Evolutionary conservation across 2,888 invertebrate species (phyloP).

Genomic region (Apodemia hepburni): DNA sequence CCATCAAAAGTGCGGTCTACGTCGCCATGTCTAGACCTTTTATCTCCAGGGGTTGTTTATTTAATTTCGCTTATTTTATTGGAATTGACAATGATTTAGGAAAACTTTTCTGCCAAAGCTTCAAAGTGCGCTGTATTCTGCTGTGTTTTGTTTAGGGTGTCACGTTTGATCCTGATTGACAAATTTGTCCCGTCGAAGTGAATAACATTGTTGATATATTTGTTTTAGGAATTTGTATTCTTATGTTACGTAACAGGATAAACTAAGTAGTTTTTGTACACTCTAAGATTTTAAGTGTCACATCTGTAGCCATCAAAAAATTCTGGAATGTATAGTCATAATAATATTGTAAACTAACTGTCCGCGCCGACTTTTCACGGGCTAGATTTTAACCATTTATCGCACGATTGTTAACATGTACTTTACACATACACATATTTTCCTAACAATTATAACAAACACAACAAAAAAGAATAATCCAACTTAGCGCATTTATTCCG

Average conservation of each 20-base stretch:
- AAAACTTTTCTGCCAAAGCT: conserved; percentile 51
- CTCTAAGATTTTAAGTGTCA: background rate
- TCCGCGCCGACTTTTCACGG: no score
- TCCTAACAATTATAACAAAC: no score
- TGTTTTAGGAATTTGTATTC: conserved; percentile 31
- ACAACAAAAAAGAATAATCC: no score
- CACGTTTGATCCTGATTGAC: conserved; percentile 71
- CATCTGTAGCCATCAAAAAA: no score
- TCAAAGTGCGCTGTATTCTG: conserved; percentile 45
- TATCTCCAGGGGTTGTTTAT: conserved; percentile 72
- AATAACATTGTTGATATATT: conserved; percentile 52
- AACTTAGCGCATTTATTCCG: no score
- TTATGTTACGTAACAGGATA: conserved; percentile 25
- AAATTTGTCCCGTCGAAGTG: conserved; percentile 62
- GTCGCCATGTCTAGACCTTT: conserved; percentile 68
- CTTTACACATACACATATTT: no score
- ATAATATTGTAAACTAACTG: no score
- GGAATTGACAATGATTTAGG: conserved; percentile 72
- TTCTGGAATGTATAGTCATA: no score
- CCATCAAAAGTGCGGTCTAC: conserved; percentile 69
- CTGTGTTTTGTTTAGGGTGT: conserved; percentile 37
- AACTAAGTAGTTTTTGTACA: background rate
- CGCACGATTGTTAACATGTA: no score
- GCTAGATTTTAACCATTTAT: no score
- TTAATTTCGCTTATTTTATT: conserved; percentile 76